A percentile compares a stretch with the other conserved stretches of the same genome.
phyloP scores from a whole-genome alignment of 2,888 invertebrate species.

The Drosophila limbata region DNA sequence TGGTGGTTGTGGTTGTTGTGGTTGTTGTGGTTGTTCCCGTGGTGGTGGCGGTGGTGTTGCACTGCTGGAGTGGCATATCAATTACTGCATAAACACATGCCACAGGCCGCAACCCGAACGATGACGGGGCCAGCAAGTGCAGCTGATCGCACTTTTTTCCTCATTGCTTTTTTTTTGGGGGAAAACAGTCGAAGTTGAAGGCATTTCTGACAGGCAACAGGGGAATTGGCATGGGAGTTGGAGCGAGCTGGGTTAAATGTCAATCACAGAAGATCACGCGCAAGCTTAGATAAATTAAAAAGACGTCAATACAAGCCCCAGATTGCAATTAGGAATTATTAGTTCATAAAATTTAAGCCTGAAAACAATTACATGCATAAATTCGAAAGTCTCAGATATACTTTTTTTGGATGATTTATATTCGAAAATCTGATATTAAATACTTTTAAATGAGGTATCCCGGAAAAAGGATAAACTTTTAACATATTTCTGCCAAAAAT shows the following conservation, averaged over 20 bases:
- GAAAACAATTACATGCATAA: too few species aligned
- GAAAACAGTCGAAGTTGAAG: conserved; percentile 37
- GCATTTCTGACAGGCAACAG: conserved; percentile 60
- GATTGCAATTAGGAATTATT: too few species aligned
- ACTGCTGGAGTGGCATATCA: conserved; percentile 80
- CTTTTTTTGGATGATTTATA: too few species aligned
- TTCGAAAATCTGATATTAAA: too few species aligned
- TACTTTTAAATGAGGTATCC: too few species aligned
- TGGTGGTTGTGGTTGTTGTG: conserved; percentile 15
- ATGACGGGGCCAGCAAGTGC: conserved; percentile 60
- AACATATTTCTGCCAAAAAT: too few species aligned
- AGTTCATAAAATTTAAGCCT: not conserved
- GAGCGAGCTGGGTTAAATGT: conserved; percentile 56
- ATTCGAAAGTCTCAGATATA: too few species aligned
- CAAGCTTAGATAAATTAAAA: conserved; percentile 1
- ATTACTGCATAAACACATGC: conserved; percentile 84
- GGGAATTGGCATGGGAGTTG: not conserved
- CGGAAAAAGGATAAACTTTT: too few species aligned
- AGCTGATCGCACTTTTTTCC: conserved; percentile 76
- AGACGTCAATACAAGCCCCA: not conserved
- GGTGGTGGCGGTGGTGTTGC: conserved; percentile 31
- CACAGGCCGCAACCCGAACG: conserved; percentile 30
- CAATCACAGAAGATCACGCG: conserved; percentile 61
- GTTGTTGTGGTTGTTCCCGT: conserved; percentile 15
- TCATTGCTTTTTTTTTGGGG: not conserved